Base-by-base conservation (phyloP, 30 jellyfish, hydroid and myxozoan species). In the Nemopilema nomurai region DNA sequence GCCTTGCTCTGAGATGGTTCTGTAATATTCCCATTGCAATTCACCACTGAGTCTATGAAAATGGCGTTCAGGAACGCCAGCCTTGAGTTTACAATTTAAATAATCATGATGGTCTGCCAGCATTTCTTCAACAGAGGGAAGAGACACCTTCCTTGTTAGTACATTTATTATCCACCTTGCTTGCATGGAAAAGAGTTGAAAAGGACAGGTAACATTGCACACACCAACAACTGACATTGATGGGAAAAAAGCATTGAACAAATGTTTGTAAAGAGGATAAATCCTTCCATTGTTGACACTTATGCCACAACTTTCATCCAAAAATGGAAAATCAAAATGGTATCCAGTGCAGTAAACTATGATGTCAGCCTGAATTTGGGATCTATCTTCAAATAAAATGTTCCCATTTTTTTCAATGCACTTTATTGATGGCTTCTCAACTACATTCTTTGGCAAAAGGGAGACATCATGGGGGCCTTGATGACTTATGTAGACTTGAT, bases 301-400 rank as follows among this genome's bases (percentile, higher is more conserved):
- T 1, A 92, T 51, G 27, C 77, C 86, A 29, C 94, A 81, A 28
- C 86, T 68, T 51, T 74, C 49, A 23, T 71, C 89, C 16, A 92
- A 85, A 63, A 92, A 92, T n/a, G 98, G 96, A 57, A 92, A 82
- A 74, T 82, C 77, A 62, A n/a, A 86, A 30, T 51, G 6, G 62
- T 92, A 92, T 0, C 96, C 98, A 69, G 98, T 92, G 70, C 98
- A 92, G 50, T 69, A 83, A 20, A 92, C 62, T 16, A 92, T 51
- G 8, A 83, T 86, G 62, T 92, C 98, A 1, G 95, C 96, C 13
- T 69, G 20, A 31, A 29, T 62, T 17, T 1, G 70, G 16, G 70
- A 22, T 1, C 91, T 95, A 92, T 81, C 88, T 31, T 66, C 71
- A 31, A 87, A 86, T 8, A 92, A 85, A 76, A 92, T 71, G 1